Percentiles rank a stretch among this genome's conserved stretches.
Evolutionary conservation across 2,113 vertebrate species (phyloP).

Genomic region (Osmerus eperlanus): DNA sequence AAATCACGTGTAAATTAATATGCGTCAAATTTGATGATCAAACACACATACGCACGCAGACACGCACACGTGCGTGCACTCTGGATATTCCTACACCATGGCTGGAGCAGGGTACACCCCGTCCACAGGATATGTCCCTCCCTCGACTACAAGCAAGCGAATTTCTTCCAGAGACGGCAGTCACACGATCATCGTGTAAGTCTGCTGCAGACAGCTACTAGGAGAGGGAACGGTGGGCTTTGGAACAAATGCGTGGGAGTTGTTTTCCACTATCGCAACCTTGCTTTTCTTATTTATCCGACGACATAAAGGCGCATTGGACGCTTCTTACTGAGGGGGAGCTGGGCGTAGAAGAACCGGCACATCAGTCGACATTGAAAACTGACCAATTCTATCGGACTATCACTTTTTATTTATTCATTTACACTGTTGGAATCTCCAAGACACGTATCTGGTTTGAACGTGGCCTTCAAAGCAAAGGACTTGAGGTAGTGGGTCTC

Average conservation of each 20-base stretch:
- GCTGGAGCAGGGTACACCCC: slow-evolving; percentile 47
- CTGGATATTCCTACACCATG: slow-evolving; percentile 23
- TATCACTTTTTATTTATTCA: not conserved
- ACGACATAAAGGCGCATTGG: slow-evolving; percentile 40
- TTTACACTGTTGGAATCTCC: slow-evolving; percentile 13
- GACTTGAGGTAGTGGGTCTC: slow-evolving; percentile 64
- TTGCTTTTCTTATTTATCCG: slow-evolving; percentile 27
- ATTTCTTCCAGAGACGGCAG: slow-evolving; percentile 50
- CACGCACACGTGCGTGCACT: not conserved
- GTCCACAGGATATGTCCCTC: slow-evolving; percentile 51
- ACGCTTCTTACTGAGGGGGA: slow-evolving; percentile 45
- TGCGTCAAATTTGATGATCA: not conserved
- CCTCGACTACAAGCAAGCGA: slow-evolving; percentile 39
- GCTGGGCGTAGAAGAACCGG: slow-evolving; percentile 23
- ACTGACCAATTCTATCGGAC: slow-evolving; percentile 5
- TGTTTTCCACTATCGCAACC: slow-evolving; percentile 41
- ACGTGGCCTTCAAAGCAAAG: slow-evolving; percentile 32
- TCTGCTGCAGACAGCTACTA: slow-evolving; percentile 32
- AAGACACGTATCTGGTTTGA: not conserved
- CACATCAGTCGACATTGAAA: slow-evolving; percentile 9
- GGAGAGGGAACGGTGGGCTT: slow-evolving; percentile 13
- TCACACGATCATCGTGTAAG: slow-evolving; percentile 36
- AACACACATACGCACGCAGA: not conserved
- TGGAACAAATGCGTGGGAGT: slow-evolving; percentile 62
- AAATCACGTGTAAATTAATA: slow-evolving; percentile 23